A percentile compares a stretch with the other conserved stretches of the same genome.
Evolutionary conservation across 1,140 invertebrate species (phyloP).

Genomic region (Panonychus citri): DNA sequence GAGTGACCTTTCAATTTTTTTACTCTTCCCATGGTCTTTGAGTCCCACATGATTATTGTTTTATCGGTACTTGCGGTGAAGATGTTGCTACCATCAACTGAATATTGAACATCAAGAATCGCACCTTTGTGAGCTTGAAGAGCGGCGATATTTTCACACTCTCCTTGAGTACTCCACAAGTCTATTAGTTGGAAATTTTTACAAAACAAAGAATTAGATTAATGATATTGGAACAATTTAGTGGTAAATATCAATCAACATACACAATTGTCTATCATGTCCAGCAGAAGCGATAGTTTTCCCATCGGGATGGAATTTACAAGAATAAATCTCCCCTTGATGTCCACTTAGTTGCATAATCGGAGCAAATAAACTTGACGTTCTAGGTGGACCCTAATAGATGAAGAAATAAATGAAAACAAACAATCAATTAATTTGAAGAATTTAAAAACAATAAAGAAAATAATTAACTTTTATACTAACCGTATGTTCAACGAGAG

Average conservation of each 20-base stretch:
- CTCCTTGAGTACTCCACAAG: slow-evolving; percentile 91
- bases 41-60: slow-evolving; percentile 84
- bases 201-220: slow-evolving; percentile 20
- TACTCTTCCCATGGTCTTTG: slow-evolving; percentile 55
- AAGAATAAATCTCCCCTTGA: slow-evolving; percentile 77
- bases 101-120: slow-evolving; percentile 83
- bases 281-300: slow-evolving; percentile 76
- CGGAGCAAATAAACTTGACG: slow-evolving; percentile 66
- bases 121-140: slow-evolving; percentile 84
- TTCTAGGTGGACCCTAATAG: slow-evolving; percentile 49
- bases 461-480: too few relatives aligned
- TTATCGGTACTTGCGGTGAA: slow-evolving; percentile 52
- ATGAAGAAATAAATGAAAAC: not conserved
- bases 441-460: too few relatives aligned
- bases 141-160: slow-evolving; percentile 86
- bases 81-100: slow-evolving; percentile 48
- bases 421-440: too few relatives aligned
- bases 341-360: slow-evolving; percentile 95
- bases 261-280: slow-evolving; percentile 90
- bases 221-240: not conserved
- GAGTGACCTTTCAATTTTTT: slow-evolving; percentile 62
- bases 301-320: slow-evolving; percentile 89
- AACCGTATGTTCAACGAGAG: not conserved
- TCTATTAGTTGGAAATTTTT: too few relatives aligned
- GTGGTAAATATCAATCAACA: slow-evolving; percentile 23